A percentile compares a stretch with the other conserved stretches of the same genome.
These are phyloP conservation scores for Aldabrachelys gigantea DNA, from an alignment of 2,113 vertebrate species.

Conservation along the genomic window DNA sequence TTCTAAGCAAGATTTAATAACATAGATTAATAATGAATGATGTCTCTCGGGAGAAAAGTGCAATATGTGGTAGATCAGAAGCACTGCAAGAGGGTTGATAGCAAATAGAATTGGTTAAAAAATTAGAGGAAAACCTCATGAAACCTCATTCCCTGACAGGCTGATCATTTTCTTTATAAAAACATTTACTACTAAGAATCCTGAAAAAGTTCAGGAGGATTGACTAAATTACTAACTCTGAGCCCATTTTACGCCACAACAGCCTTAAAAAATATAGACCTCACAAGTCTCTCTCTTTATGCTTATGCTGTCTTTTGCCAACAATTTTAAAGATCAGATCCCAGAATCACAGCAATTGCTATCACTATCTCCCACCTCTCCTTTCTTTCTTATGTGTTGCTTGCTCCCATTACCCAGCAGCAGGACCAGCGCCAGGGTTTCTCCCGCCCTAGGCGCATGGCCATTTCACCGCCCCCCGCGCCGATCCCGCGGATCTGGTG, in stretches of 20 bases:
- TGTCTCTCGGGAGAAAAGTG: background rate
- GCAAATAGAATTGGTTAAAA: background rate
- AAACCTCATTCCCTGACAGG: background rate
- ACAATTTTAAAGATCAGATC: background rate
- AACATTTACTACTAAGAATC: background rate
- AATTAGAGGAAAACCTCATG: background rate
- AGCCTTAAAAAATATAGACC: background rate
- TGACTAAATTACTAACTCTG: background rate
- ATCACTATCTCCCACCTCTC: background rate
- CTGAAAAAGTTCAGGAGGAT: background rate
- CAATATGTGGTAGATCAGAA: background rate
- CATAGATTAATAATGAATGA: background rate
- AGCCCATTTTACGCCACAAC: background rate
- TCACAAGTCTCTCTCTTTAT: background rate
- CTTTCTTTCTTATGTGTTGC: background rate
- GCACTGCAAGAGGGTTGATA: background rate
- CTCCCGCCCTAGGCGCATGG: too few species aligned
- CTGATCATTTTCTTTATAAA: background rate
- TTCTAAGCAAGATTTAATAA: background rate
- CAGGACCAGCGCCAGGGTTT: too few species aligned
- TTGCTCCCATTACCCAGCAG: background rate
- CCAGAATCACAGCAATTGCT: background rate
- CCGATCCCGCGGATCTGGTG: too few species aligned
- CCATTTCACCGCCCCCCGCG: too few species aligned
- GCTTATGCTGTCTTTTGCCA: background rate